Base-by-base conservation (phyloP, 2,113 vertebrate species). In the Antennarius striatus region DNA sequence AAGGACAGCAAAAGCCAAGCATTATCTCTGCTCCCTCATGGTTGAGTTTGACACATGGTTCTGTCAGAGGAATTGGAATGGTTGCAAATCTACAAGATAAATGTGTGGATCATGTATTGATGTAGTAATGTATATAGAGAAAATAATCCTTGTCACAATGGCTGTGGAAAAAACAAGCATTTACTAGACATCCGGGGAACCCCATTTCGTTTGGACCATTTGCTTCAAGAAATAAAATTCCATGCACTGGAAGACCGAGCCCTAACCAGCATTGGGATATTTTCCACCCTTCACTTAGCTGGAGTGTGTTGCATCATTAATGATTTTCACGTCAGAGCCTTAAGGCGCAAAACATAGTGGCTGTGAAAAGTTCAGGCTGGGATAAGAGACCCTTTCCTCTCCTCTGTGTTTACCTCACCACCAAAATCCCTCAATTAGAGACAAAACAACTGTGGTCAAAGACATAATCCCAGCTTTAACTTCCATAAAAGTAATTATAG, bases 401-500 rank as follows among this genome's bases (percentile, higher is more conserved):
- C 57, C 78, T 68, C 80, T 75, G 80, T 78, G 70, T 85, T 86
- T 83, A 86, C 71, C 77, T 74, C 76, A 80, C 79, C 83, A 72
- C 80, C 64, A 60, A 86, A 79, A 87, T 77, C 80, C 76, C 81
- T 85, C 84, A 86, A 87, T 87, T 86, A 88, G 73, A 89, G 84
- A 84, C 77, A 80, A 70, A 86, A 88, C 80, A 86, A 86, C 71
- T 87, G 86, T 49, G 84, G 87, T 80, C 52, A 40, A 56, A 85
- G 65, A 83, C 81, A 79, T 80, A 88, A 90, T 85, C 77, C 81
- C 56, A 79, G 67, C 88, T 90, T 90, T 86, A 86, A 91, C 86
- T 87, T 82, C 65, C 81, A 81, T 91, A 86, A 89, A 88, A 81
- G 76, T 88, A 91, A 90, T 89, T 86, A 87, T 63, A 89, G 82